Percentiles rank a stretch among this genome's conserved stretches.
phyloP scores from a whole-genome alignment of 2,113 vertebrate species.

The Microtus oregoni region DNA sequence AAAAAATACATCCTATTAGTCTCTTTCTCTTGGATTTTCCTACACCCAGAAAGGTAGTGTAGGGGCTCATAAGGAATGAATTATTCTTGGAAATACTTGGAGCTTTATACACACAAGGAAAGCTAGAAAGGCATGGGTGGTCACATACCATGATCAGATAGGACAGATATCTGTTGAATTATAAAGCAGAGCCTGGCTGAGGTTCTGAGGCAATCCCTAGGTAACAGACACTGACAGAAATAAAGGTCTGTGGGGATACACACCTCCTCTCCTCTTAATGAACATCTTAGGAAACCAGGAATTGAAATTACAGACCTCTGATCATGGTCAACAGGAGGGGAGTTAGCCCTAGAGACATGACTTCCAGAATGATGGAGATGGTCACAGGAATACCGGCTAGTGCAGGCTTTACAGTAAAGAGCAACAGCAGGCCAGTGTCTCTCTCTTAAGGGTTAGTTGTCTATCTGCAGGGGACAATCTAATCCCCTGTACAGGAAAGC shows the following conservation, averaged over 20 bases:
- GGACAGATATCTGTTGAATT: background rate
- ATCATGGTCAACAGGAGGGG: background rate
- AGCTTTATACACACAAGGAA: background rate
- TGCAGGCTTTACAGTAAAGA: background rate
- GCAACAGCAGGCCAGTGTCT: background rate
- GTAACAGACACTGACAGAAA: background rate
- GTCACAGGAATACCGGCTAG: background rate
- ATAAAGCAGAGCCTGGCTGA: background rate
- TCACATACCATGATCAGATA: background rate
- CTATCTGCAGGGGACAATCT: too few relatives aligned
- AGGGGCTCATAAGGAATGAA: background rate
- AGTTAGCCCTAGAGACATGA: background rate
- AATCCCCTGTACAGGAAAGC: background rate
- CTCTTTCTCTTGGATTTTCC: background rate
- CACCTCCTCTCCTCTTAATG: background rate
- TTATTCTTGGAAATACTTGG: background rate
- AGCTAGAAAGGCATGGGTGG: accelerated
- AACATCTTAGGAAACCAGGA: background rate
- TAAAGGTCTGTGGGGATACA: background rate
- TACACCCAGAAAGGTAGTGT: background rate
- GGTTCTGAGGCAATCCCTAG: background rate
- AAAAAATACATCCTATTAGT: background rate
- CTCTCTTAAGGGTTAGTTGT: background rate
- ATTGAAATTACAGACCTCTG: background rate
- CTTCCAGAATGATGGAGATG: background rate